Conservation (phyloP, 2,888 invertebrate species). For the Trichopoda pennipes region DNA sequence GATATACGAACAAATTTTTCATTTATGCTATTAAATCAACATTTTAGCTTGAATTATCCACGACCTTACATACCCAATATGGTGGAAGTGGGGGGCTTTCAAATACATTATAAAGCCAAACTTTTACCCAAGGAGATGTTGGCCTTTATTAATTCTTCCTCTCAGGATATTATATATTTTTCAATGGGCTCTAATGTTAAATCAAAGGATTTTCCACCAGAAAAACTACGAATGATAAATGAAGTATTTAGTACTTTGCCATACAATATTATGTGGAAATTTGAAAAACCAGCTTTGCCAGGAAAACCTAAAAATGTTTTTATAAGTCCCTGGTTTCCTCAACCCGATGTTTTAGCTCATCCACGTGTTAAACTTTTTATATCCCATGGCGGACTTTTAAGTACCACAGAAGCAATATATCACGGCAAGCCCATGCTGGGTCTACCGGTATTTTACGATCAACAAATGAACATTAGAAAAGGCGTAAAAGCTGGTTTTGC, state of each 20-base stretch:
- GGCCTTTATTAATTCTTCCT: slow-evolving; percentile 78
- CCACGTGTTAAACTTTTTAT: slow-evolving; percentile 81
- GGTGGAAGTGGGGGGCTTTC: slow-evolving; percentile 79
- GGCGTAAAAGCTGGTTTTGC: slow-evolving; percentile 75
- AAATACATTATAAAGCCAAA: slow-evolving; percentile 74
- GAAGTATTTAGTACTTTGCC: slow-evolving; percentile 70
- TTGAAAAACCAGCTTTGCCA: slow-evolving; percentile 75
- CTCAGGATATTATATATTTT: slow-evolving; percentile 25
- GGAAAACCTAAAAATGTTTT: slow-evolving; percentile 73
- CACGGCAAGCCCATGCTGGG: slow-evolving; percentile 80
- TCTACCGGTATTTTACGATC: slow-evolving; percentile 79
- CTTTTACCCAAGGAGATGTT: slow-evolving; percentile 76
- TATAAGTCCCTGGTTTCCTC: slow-evolving; percentile 78
- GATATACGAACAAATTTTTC: slow-evolving; percentile 73
- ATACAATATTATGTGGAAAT: slow-evolving; percentile 81
- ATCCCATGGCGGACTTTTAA: slow-evolving; percentile 82
- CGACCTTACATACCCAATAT: slow-evolving; percentile 78
- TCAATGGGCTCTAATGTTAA: slow-evolving; percentile 80
- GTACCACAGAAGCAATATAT: slow-evolving; percentile 81
- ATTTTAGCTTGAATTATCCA: slow-evolving; percentile 73
- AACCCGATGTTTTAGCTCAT: slow-evolving; percentile 79
- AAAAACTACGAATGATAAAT: slow-evolving; percentile 70
- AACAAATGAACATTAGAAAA: slow-evolving; percentile 76
- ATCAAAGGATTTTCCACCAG: slow-evolving; percentile 72
- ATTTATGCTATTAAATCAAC: slow-evolving; percentile 74